These are phyloP conservation scores for Aurelia sp. DNA, from an alignment of 30 jellyfish, hydroid and myxozoan genomes.

Conservation along the genomic window DNA sequence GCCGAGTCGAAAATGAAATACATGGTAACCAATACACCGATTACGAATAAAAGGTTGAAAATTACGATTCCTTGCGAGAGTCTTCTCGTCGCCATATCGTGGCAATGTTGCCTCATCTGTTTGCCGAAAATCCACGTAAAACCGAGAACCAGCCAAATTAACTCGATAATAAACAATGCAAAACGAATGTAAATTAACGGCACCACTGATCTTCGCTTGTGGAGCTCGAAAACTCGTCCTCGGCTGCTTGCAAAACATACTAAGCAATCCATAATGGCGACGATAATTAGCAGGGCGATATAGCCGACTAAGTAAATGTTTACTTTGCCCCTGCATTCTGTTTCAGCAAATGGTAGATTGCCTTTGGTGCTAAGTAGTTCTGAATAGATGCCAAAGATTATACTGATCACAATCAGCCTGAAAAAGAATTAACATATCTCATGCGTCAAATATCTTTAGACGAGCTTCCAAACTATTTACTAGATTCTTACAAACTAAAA, in stretches of 20 bases:
- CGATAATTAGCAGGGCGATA: slow-evolving; percentile 52
- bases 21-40: slow-evolving; percentile 61
- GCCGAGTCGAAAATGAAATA: slow-evolving; percentile 84
- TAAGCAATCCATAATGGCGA: slow-evolving; percentile 57
- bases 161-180: slow-evolving; percentile 64
- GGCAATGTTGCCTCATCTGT: slow-evolving; percentile 47
- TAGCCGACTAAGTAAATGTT: slow-evolving; percentile 79
- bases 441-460: no score
- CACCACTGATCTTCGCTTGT: slow-evolving; percentile 73
- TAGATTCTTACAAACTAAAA: no score
- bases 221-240: slow-evolving; percentile 84
- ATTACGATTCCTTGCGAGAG: slow-evolving; percentile 78
- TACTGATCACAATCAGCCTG: slow-evolving; percentile 53
- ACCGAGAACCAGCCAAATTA: slow-evolving; percentile 76
- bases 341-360: slow-evolving; percentile 16
- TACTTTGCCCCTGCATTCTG: slow-evolving; percentile 52
- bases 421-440: background rate
- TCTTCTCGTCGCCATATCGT: slow-evolving; percentile 48
- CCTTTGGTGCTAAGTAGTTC: slow-evolving; percentile 18
- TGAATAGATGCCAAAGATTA: slow-evolving; percentile 60
- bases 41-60: slow-evolving; percentile 59
- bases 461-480: no score
- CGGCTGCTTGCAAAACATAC: slow-evolving; percentile 84
- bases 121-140: slow-evolving; percentile 53
- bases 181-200: slow-evolving; percentile 73